Conservation (phyloP, 2,888 invertebrate species). For the Ephialtes manifestator region DNA sequence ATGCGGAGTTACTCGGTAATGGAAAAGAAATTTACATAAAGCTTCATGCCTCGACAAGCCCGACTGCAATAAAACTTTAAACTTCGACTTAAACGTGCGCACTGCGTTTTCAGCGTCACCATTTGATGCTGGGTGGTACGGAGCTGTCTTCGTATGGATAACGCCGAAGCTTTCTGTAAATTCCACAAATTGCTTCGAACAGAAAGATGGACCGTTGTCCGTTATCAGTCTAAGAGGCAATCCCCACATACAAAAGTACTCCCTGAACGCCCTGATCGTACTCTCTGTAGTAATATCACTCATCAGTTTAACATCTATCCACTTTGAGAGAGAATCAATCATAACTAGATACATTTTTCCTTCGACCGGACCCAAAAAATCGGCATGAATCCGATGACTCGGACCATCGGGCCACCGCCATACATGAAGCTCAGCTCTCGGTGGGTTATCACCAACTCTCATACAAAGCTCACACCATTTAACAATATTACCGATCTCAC, state of each 20-base stretch:
- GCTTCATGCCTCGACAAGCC: no score
- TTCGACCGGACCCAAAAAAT: slow-evolving; percentile 68
- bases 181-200: no score
- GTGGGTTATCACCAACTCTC: slow-evolving; percentile 52
- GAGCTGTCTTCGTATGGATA: no score
- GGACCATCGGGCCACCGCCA: slow-evolving; percentile 68
- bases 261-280: slow-evolving; percentile 61
- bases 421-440: slow-evolving; percentile 45
- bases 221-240: slow-evolving; percentile 41
- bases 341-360: slow-evolving; percentile 68
- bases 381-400: slow-evolving; percentile 65
- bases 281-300: slow-evolving; percentile 45
- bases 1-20: no score
- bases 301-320: slow-evolving; percentile 71
- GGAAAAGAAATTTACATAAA: no score
- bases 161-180: no score
- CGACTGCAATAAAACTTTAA: no score
- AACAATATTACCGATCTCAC: slow-evolving; percentile 55
- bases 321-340: slow-evolving; percentile 69
- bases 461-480: slow-evolving; percentile 63
- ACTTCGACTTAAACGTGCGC: no score
- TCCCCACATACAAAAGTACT: slow-evolving; percentile 65
- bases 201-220: no score
- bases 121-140: no score
- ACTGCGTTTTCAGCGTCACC: no score